Evolutionary conservation across 2,797 vertebrate genomes (phyloP).

Genomic region (Bradypodion ventrale): DNA sequence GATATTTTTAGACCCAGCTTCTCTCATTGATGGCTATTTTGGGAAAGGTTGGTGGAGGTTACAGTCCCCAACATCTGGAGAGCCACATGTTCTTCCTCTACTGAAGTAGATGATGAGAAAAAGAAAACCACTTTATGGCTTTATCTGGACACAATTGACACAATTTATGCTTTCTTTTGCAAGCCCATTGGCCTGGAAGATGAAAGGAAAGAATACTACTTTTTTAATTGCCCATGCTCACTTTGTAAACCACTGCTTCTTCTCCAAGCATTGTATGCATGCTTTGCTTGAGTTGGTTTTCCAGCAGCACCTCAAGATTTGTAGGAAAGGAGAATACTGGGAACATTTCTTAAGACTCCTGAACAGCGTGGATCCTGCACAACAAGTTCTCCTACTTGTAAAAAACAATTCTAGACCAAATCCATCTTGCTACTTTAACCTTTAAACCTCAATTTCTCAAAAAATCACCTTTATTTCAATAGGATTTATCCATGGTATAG

Average conservation of each 20-base stretch:
- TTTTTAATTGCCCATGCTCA: not conserved
- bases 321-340: conserved; percentile 4
- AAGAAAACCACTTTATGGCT: not conserved
- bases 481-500: not conserved
- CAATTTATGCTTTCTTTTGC: not conserved
- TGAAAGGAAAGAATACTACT: conserved; percentile 31
- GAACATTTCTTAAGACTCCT: not conserved
- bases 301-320: conserved; percentile 43
- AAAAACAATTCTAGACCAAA: not conserved
- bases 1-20: not conserved
- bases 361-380: too few species aligned
- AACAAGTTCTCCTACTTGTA: not conserved
- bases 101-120: not conserved
- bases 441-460: not conserved
- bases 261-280: not conserved
- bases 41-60: too few species aligned
- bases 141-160: not conserved
- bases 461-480: not conserved
- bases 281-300: conserved; percentile 12
- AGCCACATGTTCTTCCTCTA: not conserved
- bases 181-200: not conserved
- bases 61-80: too few species aligned
- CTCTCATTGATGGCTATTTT: too few species aligned
- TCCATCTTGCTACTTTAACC: not conserved
- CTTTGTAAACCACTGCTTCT: rapidly evolving